These are phyloP conservation scores for Leucophenga maculata DNA, from an alignment of 2,888 invertebrate genomes.

Conservation along the genomic window DNA sequence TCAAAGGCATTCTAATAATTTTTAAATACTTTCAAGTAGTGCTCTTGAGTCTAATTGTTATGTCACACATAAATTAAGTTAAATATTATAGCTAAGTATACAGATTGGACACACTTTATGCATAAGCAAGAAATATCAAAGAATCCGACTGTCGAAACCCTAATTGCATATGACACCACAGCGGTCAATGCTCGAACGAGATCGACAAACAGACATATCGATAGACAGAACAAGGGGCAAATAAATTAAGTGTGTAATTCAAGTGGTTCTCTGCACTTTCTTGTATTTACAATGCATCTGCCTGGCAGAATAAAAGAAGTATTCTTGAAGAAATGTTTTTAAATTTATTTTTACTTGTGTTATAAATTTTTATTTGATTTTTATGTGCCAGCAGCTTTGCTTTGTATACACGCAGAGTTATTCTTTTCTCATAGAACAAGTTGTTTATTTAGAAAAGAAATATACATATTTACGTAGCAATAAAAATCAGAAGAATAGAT, in stretches of 20 bases:
- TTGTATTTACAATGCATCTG: background rate
- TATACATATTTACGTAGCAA: too few species aligned
- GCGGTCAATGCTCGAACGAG: background rate
- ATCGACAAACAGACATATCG: background rate
- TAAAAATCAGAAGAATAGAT: too few species aligned
- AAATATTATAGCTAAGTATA: background rate
- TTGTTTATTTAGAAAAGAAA: too few species aligned
- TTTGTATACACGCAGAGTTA: too few species aligned
- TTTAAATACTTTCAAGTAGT: background rate
- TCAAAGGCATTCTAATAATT: too few species aligned
- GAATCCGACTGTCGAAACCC: background rate
- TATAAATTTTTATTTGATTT: background rate
- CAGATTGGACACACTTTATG: background rate
- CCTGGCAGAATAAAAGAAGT: background rate
- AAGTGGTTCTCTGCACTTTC: background rate
- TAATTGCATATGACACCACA: background rate
- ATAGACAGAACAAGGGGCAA: background rate
- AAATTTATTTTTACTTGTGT: background rate
- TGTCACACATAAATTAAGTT: background rate
- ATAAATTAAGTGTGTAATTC: constrained; percentile 14
- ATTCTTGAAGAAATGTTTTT: too few species aligned
- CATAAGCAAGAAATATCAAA: background rate
- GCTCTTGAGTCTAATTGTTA: constrained; percentile 6
- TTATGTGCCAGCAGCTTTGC: too few species aligned
- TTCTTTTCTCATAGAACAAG: too few species aligned